Conservation (phyloP, 2,797 vertebrate species). For the Simalia tracyae region DNA sequence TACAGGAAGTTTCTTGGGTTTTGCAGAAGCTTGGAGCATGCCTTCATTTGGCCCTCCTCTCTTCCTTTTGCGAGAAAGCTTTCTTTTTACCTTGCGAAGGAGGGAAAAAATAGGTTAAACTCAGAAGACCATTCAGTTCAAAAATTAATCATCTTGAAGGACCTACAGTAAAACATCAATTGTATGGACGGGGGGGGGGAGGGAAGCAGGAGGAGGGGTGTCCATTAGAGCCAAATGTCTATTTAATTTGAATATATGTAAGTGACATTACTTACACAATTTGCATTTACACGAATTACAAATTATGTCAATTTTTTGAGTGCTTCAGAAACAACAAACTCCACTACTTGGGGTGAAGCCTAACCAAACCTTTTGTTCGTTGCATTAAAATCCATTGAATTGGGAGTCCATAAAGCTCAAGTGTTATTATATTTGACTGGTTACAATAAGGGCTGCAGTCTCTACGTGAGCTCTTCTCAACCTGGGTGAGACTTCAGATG, state of each 20-base stretch:
- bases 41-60: conserved; percentile 81
- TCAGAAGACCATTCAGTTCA: neutral
- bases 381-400: neutral
- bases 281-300: neutral
- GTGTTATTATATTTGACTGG: neutral
- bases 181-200: neutral
- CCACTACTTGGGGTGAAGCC: neutral
- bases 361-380: neutral
- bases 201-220: too few species aligned
- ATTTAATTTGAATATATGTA: neutral
- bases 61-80: conserved; percentile 70
- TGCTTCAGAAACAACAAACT: neutral
- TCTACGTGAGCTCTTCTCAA: neutral
- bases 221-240: too few species aligned
- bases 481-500: neutral
- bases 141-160: neutral
- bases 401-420: neutral
- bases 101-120: conserved; percentile 39
- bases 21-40: conserved; percentile 74
- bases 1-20: conserved; percentile 71
- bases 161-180: neutral
- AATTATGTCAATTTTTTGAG: neutral
- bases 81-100: conserved; percentile 89
- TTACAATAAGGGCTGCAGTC: neutral
- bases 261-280: neutral